Evolutionary conservation across 2,113 vertebrate species (phyloP).

Genomic region (Nannospalax galili): DNA sequence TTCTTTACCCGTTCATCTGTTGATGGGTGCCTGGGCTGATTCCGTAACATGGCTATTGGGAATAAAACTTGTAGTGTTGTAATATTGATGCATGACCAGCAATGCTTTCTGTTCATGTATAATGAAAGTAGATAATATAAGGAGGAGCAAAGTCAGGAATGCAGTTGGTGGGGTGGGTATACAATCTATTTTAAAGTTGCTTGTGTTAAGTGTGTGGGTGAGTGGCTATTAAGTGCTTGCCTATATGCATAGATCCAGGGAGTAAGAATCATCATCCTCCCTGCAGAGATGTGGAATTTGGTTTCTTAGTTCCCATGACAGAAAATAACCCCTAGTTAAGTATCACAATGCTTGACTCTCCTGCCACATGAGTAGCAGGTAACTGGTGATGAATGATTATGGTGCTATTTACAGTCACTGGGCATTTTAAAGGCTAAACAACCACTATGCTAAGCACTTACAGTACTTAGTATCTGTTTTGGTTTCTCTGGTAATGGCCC

Average conservation of each 20-base stretch:
- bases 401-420: not conserved
- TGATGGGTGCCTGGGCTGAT: not conserved
- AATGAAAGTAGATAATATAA: not conserved
- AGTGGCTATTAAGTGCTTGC: rapidly evolving
- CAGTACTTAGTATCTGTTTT: not conserved
- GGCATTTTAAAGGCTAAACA: not conserved
- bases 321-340: not conserved
- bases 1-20: not conserved
- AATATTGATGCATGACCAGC: not conserved
- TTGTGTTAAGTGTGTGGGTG: rapidly evolving
- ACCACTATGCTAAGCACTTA: not conserved
- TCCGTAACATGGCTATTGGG: not conserved
- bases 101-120: not conserved
- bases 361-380: not conserved
- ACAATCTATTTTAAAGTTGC: not conserved
- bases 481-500: not conserved
- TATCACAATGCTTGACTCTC: not conserved
- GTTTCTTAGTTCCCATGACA: too few species aligned
- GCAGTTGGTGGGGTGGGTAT: not conserved
- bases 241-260: rapidly evolving
- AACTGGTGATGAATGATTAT: not conserved
- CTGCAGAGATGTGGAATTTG: too few species aligned
- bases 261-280: not conserved
- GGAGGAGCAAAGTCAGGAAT: not conserved
- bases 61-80: not conserved